A percentile compares a stretch with the other conserved stretches of the same genome.
phyloP scores from a whole-genome alignment of 2,888 invertebrate species.

The Eristalinus sepulchralis region DNA sequence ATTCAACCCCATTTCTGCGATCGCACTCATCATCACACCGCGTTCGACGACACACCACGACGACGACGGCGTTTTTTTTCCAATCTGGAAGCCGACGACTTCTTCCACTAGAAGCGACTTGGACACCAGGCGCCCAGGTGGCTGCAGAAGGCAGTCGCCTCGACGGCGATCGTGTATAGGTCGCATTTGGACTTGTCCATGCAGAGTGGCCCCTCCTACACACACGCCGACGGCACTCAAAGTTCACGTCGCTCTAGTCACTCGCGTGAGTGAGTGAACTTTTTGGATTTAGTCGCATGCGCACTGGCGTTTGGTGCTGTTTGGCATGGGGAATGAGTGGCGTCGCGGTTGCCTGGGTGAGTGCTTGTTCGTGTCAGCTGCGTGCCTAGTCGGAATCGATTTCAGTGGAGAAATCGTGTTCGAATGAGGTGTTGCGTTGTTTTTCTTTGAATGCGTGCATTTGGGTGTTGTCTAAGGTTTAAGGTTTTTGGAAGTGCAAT shows the following conservation, averaged over 20 bases:
- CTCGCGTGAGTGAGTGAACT: background rate
- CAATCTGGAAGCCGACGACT: background rate
- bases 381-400: conserved; percentile 24
- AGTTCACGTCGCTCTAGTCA: background rate
- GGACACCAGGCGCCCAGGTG: conserved; percentile 2
- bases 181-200: background rate
- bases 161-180: background rate
- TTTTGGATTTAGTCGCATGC: background rate
- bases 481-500: too few relatives aligned
- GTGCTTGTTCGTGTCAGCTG: background rate
- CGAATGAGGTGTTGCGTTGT: background rate
- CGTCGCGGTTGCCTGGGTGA: background rate
- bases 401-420: conserved; percentile 28
- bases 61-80: background rate
- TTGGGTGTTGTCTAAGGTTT: background rate
- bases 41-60: background rate
- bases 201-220: background rate
- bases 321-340: background rate
- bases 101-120: conserved; percentile 25
- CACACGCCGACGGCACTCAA: background rate
- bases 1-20: background rate
- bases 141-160: background rate
- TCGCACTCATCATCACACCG: background rate
- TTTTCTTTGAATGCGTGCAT: background rate
- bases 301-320: background rate